Evolutionary conservation across 2,888 invertebrate species (phyloP).

Genomic region (Loripinus fragilis): DNA sequence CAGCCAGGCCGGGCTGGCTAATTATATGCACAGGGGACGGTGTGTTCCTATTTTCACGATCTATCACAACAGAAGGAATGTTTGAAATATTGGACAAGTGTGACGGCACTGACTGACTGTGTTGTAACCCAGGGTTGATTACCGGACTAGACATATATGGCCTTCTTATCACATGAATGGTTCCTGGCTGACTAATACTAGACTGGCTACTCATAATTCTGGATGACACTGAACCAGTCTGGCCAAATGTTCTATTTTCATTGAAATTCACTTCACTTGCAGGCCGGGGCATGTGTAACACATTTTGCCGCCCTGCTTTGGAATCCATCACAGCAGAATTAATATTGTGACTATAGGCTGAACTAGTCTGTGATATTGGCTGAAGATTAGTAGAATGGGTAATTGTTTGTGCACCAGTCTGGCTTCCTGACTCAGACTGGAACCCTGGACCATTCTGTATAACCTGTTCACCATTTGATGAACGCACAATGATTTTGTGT

Average conservation of each 20-base stretch:
- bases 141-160: constrained; percentile 44
- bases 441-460: constrained; percentile 33
- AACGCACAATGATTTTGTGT: constrained; percentile 57
- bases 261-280: not conserved
- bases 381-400: constrained; percentile 19
- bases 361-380: constrained; percentile 26
- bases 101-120: constrained; percentile 52
- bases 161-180: constrained; percentile 56
- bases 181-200: constrained; percentile 14
- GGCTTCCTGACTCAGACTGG: constrained; percentile 25
- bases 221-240: constrained; percentile 20
- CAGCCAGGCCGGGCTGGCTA: constrained; percentile 54
- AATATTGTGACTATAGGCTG: constrained; percentile 49
- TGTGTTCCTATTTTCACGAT: constrained; percentile 42
- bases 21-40: constrained; percentile 60
- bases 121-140: constrained; percentile 29
- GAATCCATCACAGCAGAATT: constrained; percentile 18
- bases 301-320: constrained; percentile 12
- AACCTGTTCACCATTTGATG: constrained; percentile 40
- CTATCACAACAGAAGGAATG: constrained; percentile 42
- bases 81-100: constrained; percentile 42
- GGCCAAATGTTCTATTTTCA: constrained; percentile 25
- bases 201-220: constrained; percentile 39
- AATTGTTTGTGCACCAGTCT: constrained; percentile 28
- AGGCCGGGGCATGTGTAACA: constrained; percentile 13